Evolutionary conservation across 1,140 invertebrate species (phyloP).

Genomic region (Coenobita brevimanus): DNA sequence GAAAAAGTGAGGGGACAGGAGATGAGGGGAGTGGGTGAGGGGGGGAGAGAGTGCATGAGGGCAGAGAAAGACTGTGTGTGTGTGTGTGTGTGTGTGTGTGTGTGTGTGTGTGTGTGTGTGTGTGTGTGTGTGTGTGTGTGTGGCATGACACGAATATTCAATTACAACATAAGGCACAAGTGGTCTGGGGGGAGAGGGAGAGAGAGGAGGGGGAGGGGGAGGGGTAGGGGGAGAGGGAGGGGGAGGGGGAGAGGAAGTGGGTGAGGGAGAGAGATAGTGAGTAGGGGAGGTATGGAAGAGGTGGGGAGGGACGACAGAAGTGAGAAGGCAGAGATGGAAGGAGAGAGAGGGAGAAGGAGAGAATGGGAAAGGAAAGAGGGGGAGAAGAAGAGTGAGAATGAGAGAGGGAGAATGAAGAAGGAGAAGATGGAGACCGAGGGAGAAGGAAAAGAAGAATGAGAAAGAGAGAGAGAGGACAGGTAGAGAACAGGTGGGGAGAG

Average conservation of each 20-base stretch:
- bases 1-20: background rate
- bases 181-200: background rate
- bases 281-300: background rate
- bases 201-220: background rate
- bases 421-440: background rate
- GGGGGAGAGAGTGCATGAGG: no score
- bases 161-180: no score
- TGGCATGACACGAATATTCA: no score
- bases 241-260: background rate
- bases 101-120: no score
- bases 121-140: no score
- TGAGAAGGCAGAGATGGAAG: background rate
- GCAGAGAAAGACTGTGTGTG: no score
- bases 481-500: no score
- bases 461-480: background rate
- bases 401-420: background rate
- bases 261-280: background rate
- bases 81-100: no score
- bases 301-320: background rate
- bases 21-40: background rate
- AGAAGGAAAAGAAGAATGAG: background rate
- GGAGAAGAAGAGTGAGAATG: background rate
- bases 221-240: background rate
- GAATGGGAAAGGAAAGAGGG: background rate
- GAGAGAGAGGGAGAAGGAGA: background rate